Evolutionary conservation across 2,888 invertebrate genomes (phyloP).

Genomic region (Tanytarsus gracilentus): DNA sequence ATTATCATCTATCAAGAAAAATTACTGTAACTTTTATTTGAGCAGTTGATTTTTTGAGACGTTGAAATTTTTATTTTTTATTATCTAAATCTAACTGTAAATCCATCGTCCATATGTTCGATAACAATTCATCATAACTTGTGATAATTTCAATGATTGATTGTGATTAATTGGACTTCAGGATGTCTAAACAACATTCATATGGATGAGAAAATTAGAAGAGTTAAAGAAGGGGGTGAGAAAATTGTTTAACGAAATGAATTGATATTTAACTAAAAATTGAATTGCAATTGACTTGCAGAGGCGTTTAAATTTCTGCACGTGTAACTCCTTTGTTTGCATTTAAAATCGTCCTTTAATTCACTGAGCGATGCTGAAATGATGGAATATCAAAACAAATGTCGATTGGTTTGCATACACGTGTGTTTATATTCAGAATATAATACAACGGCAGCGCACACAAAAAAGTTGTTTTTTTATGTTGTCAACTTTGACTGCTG

Average conservation of each 20-base stretch:
- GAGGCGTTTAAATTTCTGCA: slow-evolving; percentile 22
- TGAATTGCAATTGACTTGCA: slow-evolving; percentile 22
- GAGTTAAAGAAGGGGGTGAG: background rate
- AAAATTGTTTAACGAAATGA: slow-evolving; percentile 14
- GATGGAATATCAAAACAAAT: slow-evolving; percentile 11
- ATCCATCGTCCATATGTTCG: no score
- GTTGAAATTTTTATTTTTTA: no score
- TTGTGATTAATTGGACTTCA: slow-evolving; percentile 24
- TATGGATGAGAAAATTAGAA: no score
- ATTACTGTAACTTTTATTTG: slow-evolving; percentile 8
- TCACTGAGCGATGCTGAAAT: background rate
- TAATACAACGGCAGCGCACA: no score
- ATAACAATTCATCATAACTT: no score
- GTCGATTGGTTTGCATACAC: slow-evolving; percentile 22
- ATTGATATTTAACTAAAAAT: background rate
- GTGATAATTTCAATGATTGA: slow-evolving; percentile 20
- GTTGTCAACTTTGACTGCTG: no score
- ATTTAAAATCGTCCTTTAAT: slow-evolving; percentile 22
- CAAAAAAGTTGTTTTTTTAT: slow-evolving; percentile 15
- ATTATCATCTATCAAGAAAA: slow-evolving; percentile 26
- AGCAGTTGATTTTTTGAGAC: background rate
- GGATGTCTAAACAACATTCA: no score
- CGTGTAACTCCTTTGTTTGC: slow-evolving; percentile 25
- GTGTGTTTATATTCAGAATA: slow-evolving; percentile 26
- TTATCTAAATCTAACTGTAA: no score